phyloP scores from a whole-genome alignment of 2,113 vertebrate genomes.

The Leucosticte australis region DNA sequence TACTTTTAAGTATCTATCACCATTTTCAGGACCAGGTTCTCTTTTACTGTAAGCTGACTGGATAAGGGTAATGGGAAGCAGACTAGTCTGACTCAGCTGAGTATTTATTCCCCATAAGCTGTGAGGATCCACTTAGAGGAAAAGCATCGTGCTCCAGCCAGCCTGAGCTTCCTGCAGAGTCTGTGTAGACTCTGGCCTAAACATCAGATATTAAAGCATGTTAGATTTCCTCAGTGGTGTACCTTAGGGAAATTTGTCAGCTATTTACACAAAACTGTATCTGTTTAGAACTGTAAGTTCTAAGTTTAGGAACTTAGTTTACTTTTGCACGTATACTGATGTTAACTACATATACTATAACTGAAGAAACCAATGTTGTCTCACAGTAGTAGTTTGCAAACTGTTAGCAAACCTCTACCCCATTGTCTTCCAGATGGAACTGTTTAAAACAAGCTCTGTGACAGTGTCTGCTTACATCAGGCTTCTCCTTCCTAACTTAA shows the following conservation, averaged over 20 bases:
- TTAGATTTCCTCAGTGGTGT: neutral
- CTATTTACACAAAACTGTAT: neutral
- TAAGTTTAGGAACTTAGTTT: neutral
- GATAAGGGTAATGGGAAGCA: neutral
- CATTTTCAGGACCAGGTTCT: neutral
- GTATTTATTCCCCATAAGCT: neutral
- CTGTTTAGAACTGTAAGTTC: neutral
- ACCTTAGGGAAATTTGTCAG: neutral
- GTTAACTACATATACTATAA: neutral
- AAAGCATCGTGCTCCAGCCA: accelerated
- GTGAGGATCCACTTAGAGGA: neutral
- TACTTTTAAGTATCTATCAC: neutral
- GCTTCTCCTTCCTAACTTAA: neutral
- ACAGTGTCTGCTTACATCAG: neutral
- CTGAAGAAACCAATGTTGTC: neutral
- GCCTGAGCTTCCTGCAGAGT: too few relatives aligned
- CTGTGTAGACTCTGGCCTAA: neutral
- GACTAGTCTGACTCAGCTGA: neutral
- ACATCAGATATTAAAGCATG: neutral
- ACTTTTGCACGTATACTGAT: neutral
- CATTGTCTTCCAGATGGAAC: neutral
- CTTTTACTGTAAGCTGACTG: neutral
- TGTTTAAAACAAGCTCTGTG: neutral
- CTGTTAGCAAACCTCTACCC: neutral
- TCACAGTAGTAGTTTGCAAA: neutral